Percentiles rank a stretch among this genome's conserved stretches.
phyloP scores from a whole-genome alignment of 2,113 vertebrate genomes.

The Pterocles gutturalis region DNA sequence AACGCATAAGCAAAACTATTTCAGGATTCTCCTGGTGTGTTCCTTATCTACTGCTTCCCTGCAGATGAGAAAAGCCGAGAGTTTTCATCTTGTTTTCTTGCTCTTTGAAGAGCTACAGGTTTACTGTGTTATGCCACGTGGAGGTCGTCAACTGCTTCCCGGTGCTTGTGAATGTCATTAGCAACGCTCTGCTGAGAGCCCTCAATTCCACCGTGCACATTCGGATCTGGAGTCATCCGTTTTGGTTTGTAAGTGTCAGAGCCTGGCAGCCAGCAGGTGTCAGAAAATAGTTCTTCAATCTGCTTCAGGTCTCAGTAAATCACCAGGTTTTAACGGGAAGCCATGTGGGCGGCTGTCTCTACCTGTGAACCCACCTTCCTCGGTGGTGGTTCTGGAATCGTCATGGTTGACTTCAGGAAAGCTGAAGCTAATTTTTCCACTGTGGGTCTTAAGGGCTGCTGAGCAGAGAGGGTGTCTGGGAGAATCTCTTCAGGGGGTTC shows the following conservation, averaged over 20 bases:
- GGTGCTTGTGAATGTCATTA: slow-evolving; percentile 85
- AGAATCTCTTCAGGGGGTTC: neutral
- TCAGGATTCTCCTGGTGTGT: neutral
- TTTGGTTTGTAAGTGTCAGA: slow-evolving; percentile 46
- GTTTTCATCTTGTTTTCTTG: neutral
- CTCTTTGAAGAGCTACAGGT: slow-evolving; percentile 80
- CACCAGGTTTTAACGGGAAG: neutral
- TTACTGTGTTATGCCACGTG: slow-evolving; percentile 82
- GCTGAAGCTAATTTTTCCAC: neutral
- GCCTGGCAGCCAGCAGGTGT: neutral
- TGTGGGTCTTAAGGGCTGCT: neutral
- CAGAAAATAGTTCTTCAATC: neutral
- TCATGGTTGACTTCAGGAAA: neutral
- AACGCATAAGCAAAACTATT: neutral
- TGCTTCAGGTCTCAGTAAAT: neutral
- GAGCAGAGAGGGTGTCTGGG: neutral
- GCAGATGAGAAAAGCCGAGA: neutral
- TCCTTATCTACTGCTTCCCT: neutral
- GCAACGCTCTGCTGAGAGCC: slow-evolving; percentile 82
- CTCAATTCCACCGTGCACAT: slow-evolving; percentile 80
- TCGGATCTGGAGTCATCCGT: slow-evolving; percentile 81
- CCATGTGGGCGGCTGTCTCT: neutral
- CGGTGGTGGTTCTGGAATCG: neutral
- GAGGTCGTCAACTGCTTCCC: slow-evolving; percentile 85
- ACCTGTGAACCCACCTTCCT: neutral